A percentile compares a stretch with the other conserved stretches of the same genome.
Conservation (phyloP, 1,140 invertebrate genomes). For the Aphidius ervi region DNA sequence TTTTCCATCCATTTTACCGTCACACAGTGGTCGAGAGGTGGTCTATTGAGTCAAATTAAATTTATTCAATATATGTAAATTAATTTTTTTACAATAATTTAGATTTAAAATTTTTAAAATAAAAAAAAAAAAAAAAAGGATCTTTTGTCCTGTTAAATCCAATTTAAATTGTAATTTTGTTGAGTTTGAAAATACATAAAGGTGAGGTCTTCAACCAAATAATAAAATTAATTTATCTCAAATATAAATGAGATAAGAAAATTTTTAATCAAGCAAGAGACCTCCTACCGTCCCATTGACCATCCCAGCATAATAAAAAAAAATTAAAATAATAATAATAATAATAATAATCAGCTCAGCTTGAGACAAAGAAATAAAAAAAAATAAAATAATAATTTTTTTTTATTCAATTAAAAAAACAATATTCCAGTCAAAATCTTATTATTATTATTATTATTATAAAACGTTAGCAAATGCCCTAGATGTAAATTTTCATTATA, state of each 20-base stretch:
- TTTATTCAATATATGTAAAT: too few species aligned
- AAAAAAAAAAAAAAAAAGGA: too few species aligned
- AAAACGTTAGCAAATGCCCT: slow-evolving; percentile 11
- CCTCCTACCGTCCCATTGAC: slow-evolving; percentile 21
- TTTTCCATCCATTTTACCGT: slow-evolving; percentile 19
- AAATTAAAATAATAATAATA: neutral
- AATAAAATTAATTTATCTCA: neutral
- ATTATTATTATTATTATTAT: neutral
- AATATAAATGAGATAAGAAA: too few species aligned
- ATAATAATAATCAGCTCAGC: slow-evolving; percentile 15
- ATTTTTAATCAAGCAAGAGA: slow-evolving; percentile 1
- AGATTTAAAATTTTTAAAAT: too few species aligned
- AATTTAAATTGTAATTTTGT: too few species aligned
- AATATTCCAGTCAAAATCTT: slow-evolving; percentile 11
- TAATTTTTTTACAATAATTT: too few species aligned
- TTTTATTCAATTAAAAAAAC: neutral
- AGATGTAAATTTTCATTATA: slow-evolving; percentile 19
- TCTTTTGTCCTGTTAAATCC: too few species aligned
- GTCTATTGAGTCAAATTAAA: too few species aligned
- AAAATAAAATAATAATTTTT: slow-evolving; percentile 11
- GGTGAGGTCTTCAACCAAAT: neutral
- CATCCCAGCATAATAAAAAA: slow-evolving; percentile 12
- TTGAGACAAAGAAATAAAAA: slow-evolving; percentile 10
- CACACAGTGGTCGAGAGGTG: slow-evolving; percentile 21
- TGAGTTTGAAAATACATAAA: too few species aligned